These are phyloP conservation scores for Electrona antarctica DNA, from an alignment of 2,113 vertebrate genomes.

Conservation along the genomic window DNA sequence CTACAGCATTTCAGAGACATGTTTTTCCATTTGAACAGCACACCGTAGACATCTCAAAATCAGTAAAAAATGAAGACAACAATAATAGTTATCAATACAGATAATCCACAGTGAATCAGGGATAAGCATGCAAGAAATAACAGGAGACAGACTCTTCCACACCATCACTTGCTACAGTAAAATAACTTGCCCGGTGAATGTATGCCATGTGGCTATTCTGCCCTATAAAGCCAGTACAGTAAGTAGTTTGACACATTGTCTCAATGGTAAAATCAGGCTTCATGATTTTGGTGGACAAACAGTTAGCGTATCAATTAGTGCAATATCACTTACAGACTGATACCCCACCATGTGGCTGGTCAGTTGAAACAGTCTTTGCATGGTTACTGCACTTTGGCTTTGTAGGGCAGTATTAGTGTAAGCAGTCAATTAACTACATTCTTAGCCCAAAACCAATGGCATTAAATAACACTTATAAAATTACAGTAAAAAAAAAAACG, in stretches of 20 bases:
- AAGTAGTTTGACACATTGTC: too few relatives aligned
- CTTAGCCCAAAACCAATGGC: not conserved
- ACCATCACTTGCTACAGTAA: not conserved
- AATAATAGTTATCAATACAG: constrained; percentile 19
- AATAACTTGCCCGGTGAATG: constrained; percentile 12
- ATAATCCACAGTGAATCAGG: constrained; percentile 10
- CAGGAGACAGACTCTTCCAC: not conserved
- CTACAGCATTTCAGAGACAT: constrained; percentile 25
- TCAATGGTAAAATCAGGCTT: too few relatives aligned
- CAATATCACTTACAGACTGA: too few relatives aligned
- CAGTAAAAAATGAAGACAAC: constrained; percentile 27
- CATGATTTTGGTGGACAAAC: too few relatives aligned
- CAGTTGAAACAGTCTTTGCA: too few relatives aligned
- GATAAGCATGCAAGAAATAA: constrained; percentile 40
- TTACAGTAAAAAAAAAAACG: constrained; percentile 18
- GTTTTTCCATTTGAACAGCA: constrained; percentile 1
- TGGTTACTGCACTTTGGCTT: too few relatives aligned
- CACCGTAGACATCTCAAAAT: constrained; percentile 32
- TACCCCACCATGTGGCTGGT: too few relatives aligned
- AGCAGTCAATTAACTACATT: not conserved
- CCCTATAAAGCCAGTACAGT: too few relatives aligned
- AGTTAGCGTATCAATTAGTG: too few relatives aligned
- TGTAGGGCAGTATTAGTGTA: too few relatives aligned
- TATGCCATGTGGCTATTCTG: constrained; percentile 7
- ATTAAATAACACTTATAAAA: constrained; percentile 22